Evolutionary conservation across 2,113 vertebrate genomes (phyloP).

Genomic region (Herpailurus yagouaroundi): DNA sequence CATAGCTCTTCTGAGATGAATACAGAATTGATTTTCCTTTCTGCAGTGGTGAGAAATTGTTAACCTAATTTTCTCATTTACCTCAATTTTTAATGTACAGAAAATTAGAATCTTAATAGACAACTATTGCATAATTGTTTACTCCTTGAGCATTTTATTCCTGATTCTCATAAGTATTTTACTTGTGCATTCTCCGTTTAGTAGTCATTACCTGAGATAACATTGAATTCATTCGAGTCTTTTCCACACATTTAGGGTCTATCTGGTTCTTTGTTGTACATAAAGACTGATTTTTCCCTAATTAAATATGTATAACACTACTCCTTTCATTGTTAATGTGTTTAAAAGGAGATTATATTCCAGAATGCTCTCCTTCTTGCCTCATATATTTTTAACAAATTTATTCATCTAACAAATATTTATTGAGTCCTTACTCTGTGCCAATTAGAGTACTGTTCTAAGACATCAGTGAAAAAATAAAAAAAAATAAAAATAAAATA

Average conservation of each 20-base stretch:
- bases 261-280: background rate
- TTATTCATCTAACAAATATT: conserved; percentile 21
- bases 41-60: background rate
- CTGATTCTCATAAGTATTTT: conserved; percentile 18
- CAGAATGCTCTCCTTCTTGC: background rate
- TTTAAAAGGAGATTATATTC: background rate
- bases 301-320: background rate
- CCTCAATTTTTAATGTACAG: background rate
- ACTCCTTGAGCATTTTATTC: background rate
- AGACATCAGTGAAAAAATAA: background rate
- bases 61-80: background rate
- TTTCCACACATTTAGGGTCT: background rate
- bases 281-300: background rate
- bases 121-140: background rate
- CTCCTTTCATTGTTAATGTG: background rate
- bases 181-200: background rate
- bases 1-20: background rate
- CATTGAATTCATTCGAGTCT: background rate
- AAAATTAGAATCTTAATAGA: background rate
- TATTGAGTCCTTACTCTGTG: conserved; percentile 6
- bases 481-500: background rate
- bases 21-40: conserved; percentile 24
- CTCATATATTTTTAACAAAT: background rate
- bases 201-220: background rate
- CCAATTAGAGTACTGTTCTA: background rate